Conservation (phyloP, 2,113 vertebrate genomes). For the Platycercus adscitus region DNA sequence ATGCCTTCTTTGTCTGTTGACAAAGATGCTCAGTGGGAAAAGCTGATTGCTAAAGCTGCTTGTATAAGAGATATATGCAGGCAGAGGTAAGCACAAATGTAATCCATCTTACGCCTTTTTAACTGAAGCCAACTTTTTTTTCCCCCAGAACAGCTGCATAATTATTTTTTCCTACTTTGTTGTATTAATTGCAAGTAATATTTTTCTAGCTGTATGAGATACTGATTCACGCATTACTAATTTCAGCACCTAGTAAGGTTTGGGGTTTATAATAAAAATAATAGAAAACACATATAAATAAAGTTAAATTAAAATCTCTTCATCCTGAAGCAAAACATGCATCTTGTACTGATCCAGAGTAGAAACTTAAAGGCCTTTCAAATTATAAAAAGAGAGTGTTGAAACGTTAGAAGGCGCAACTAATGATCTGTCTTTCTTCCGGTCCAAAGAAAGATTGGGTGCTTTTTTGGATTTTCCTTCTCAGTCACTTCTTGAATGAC, state of each 20-base stretch:
- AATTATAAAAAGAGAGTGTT: background rate
- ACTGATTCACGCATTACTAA: background rate
- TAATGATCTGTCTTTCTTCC: background rate
- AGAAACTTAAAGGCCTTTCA: background rate
- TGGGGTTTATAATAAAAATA: background rate
- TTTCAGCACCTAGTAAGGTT: background rate
- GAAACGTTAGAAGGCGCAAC: background rate
- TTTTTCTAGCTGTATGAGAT: background rate
- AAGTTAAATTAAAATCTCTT: background rate
- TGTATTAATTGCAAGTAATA: background rate
- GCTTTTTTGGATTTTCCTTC: background rate
- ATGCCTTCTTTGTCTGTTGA: constrained; percentile 73
- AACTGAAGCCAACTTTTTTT: background rate
- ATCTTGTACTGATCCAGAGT: background rate
- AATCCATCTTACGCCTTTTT: fast-evolving
- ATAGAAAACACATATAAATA: background rate
- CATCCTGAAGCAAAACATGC: background rate
- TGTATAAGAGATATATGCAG: constrained; percentile 91
- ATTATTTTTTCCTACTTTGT: background rate
- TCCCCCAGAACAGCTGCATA: background rate
- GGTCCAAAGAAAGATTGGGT: background rate
- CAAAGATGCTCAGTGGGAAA: constrained; percentile 91
- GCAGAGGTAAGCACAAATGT: constrained; percentile 79
- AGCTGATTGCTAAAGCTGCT: constrained; percentile 87
- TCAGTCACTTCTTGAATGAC: background rate